Evolutionary conservation across 2,888 invertebrate genomes (phyloP).

Genomic region (Melitaea athalia): DNA sequence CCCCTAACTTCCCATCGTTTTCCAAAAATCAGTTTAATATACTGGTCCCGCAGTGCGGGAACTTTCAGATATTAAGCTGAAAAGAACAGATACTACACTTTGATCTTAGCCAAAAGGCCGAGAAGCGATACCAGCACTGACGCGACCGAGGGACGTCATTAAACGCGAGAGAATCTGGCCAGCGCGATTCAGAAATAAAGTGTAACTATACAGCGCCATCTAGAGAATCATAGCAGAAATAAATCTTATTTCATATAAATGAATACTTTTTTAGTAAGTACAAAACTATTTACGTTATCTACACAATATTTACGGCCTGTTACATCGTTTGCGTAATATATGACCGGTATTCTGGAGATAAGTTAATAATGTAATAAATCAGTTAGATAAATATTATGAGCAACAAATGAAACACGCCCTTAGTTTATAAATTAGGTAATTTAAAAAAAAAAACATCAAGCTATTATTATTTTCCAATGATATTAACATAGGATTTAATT

Average conservation of each 20-base stretch:
- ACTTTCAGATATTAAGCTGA: conserved; percentile 40
- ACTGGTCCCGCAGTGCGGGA: conserved; percentile 6
- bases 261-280: too few relatives aligned
- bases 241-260: background rate
- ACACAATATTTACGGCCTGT: too few relatives aligned
- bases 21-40: conserved; percentile 3
- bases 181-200: conserved; percentile 22
- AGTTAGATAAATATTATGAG: too few relatives aligned
- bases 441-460: too few relatives aligned
- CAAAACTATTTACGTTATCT: too few relatives aligned
- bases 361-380: too few relatives aligned
- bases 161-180: conserved; percentile 6
- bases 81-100: conserved; percentile 41
- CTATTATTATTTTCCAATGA: too few relatives aligned
- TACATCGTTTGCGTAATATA: too few relatives aligned
- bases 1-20: background rate
- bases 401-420: too few relatives aligned
- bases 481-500: too few relatives aligned
- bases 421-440: too few relatives aligned
- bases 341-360: too few relatives aligned
- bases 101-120: conserved; percentile 44
- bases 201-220: conserved; percentile 8
- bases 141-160: conserved; percentile 1
- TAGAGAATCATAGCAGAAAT: background rate
- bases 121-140: conserved; percentile 28